A percentile compares a stretch with the other conserved stretches of the same genome.
Conservation (phyloP, 2,888 invertebrate species). For the Melanchra persicariae region DNA sequence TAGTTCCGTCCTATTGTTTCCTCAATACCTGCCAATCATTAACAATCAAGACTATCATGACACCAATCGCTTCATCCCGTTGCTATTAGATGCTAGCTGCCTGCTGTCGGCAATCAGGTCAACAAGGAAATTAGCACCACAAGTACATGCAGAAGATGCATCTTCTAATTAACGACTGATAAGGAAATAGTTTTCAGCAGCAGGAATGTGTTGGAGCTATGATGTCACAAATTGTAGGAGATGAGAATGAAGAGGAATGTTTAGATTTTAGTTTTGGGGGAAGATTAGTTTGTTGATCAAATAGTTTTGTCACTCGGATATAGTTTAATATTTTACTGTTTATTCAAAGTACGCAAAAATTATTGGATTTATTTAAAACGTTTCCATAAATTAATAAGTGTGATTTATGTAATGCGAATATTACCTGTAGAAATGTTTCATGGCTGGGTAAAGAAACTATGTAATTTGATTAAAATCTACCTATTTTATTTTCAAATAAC, state of each 20-base stretch:
- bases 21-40: background rate
- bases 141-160: slow-evolving; percentile 54
- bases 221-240: background rate
- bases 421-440: no score
- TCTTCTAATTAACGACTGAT: slow-evolving; percentile 54
- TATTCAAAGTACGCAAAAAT: no score
- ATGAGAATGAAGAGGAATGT: background rate
- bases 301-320: background rate
- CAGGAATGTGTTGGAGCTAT: background rate
- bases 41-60: background rate
- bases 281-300: background rate
- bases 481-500: no score
- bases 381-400: background rate
- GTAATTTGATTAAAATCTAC: no score
- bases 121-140: slow-evolving; percentile 57
- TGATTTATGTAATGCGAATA: no score
- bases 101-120: slow-evolving; percentile 45
- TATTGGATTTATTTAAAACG: background rate
- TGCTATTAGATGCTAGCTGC: slow-evolving; percentile 9
- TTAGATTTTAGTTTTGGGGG: background rate
- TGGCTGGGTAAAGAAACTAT: no score
- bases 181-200: slow-evolving; percentile 56
- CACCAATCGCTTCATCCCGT: slow-evolving; percentile 12
- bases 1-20: no score
- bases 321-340: no score